Evolutionary conservation across 2,113 vertebrate species (phyloP).

Genomic region (Cettia cetti): DNA sequence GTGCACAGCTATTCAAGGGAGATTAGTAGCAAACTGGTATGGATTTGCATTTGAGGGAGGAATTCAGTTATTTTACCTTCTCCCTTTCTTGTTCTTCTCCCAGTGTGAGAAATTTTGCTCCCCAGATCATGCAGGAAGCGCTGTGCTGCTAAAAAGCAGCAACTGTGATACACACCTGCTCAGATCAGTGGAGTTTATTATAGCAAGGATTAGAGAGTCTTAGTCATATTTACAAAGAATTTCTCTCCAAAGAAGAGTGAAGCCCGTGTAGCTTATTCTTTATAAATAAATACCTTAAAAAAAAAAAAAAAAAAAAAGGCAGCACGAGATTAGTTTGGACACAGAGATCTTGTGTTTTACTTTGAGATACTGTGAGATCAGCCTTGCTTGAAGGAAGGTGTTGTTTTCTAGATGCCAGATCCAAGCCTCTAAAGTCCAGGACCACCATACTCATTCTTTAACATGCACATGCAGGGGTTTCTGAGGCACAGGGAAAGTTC

Average conservation of each 20-base stretch:
- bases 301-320: too few species aligned
- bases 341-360: not conserved
- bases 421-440: not conserved
- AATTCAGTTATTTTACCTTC: not conserved
- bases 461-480: not conserved
- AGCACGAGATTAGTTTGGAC: not conserved
- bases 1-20: not conserved
- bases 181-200: constrained; percentile 15
- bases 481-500: not conserved
- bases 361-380: not conserved
- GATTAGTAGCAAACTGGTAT: not conserved
- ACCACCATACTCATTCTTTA: not conserved
- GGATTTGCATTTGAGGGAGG: not conserved
- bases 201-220: constrained; percentile 20
- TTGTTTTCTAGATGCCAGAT: not conserved
- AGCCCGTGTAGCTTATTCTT: constrained; percentile 9
- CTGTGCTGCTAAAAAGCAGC: not conserved
- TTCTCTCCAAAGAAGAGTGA: constrained; percentile 40
- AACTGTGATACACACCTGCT: constrained; percentile 37
- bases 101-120: not conserved
- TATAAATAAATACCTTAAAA: not conserved
- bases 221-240: constrained; percentile 60
- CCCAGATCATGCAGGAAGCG: not conserved
- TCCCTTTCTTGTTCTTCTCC: not conserved
- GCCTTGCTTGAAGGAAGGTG: not conserved